Evolutionary conservation across 2,888 invertebrate genomes (phyloP), one percentile per base, ranked within the genome.

Genomic region (Brenthis daphne): DNA sequence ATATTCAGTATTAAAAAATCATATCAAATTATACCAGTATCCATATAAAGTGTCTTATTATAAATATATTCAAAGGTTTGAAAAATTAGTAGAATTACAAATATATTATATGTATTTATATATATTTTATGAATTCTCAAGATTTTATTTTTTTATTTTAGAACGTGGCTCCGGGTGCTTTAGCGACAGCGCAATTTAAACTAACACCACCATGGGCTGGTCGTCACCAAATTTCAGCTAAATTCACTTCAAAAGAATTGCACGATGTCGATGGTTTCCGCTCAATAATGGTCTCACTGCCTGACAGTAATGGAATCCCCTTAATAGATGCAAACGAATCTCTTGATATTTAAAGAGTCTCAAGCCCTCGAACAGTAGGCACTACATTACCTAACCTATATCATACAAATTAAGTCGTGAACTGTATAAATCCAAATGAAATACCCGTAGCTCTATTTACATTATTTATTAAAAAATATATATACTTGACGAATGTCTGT

Each of bases 261-360:
- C 95, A 96, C 73, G 98, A 98, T 82, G 97, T 98, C 2, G 98
- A 98, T 80, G 98, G 98, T 1, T 97, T 96, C 86, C 85, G 95
- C n/a, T 94, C 95, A 64, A 95, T 97, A 76, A 94, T 95, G 87
- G 96, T 97, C 8, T 88, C 84, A 20, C 85, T 90, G 6, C 90
- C 89, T 20, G 92, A 89, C 47, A 82, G 88, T 43, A 93, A 93
- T 68, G 92, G 89, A 5, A 76, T 85, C 47, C 76, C 83, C 1
- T 73, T 79, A 12, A 75, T 75, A n/a, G 86, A 89, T 51, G 77
- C 79, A 47, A 78, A 82, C 53, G 84, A 88, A 67, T 83, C 82
- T 48, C 76, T 84, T 69, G 81, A 84, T 74, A 80, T 86, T 67
- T 88, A 80, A 77, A 60, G 48, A 47, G n/a, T 48, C 37, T 43